phyloP scores from a whole-genome alignment of 2,113 vertebrate species.

The Miniopterus natalensis region DNA sequence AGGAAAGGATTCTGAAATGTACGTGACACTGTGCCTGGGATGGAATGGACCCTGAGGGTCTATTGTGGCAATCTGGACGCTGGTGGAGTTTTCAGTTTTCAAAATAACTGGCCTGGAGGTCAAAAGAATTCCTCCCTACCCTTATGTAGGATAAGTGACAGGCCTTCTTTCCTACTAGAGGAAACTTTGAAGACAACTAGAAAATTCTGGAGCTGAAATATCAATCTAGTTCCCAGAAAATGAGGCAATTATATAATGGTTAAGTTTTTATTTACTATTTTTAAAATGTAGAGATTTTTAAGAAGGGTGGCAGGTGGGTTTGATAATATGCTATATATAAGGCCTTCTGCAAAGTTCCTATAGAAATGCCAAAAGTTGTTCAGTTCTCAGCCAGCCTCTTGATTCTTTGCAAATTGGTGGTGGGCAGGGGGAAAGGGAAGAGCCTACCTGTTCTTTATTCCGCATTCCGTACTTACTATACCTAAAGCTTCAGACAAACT shows the following conservation, averaged over 20 bases:
- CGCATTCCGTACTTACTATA: constrained; percentile 6
- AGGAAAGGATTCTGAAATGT: constrained; percentile 94
- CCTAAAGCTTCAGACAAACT: constrained; percentile 17
- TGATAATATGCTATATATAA: constrained; percentile 10
- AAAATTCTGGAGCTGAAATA: constrained; percentile 58
- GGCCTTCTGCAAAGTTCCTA: background rate
- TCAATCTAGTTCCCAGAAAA: constrained; percentile 41
- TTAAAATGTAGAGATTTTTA: constrained; percentile 23
- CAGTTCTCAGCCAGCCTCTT: background rate
- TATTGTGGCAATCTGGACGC: constrained; percentile 89
- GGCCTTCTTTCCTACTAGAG: background rate
- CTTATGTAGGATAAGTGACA: constrained; percentile 88
- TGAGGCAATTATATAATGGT: constrained; percentile 30
- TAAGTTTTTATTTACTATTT: constrained; percentile 58
- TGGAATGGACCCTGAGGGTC: constrained; percentile 88
- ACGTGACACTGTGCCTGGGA: constrained; percentile 92
- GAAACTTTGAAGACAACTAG: constrained; percentile 25
- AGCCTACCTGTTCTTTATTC: constrained; percentile 26
- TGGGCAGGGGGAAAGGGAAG: background rate
- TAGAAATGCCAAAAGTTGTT: constrained; percentile 3
- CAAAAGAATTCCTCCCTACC: constrained; percentile 90
- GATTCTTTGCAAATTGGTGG: constrained; percentile 43
- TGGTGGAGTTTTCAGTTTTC: constrained; percentile 92
- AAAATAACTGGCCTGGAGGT: constrained; percentile 93
- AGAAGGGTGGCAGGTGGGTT: constrained; percentile 3